Evolutionary conservation across 2,797 vertebrate genomes (phyloP), one percentile per base, ranked within the genome.

Genomic region (Tokudaia muenninki): DNA sequence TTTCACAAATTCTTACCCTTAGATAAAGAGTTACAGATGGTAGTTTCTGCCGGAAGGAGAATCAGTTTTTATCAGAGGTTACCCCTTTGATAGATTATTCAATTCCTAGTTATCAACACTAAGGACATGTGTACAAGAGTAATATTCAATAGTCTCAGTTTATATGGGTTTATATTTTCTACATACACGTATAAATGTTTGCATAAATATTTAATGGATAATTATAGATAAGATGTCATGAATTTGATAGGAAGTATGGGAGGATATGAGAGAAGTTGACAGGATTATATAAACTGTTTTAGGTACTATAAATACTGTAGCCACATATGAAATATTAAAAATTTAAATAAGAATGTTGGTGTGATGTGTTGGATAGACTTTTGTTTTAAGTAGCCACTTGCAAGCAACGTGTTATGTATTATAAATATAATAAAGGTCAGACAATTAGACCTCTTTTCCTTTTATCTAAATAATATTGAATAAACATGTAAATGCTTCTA

Each of bases 381-480:
- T 63, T 96, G 21, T 9, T 57, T 29, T n/a, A 3, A 14, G 2
- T 74, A 37, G 34, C 3, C 93, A 74, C 24, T 52, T 47, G 21
- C 1, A 70, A 26, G 63, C 52, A 92, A 41, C 12, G 19, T 19
- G 37, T 96, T 97, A 59, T 96, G 47, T 91, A 96, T 95, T 63
- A 59, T 96, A 57, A 89, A 41, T 92, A 75, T 79, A 90, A 96
- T 67, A 84, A 96, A 94, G 65, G 94, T 95, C 88, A 97, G 87
- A 95, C 97, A 96, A 98, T 94, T 97, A 97, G 94, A 83, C 75
- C 82, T n/a, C 22, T 95, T 95, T 97, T 91, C 94, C 86, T 93
- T 97, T 65, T 88, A 98, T 97, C 19, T 59, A 94, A 34, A 96
- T 97, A 96, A 34, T 52, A 96, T 97, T 96, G 74, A 98, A 75